These are phyloP conservation scores for Xiphophorus hellerii DNA, from an alignment of 2,113 vertebrate genomes.

Conservation along the genomic window DNA sequence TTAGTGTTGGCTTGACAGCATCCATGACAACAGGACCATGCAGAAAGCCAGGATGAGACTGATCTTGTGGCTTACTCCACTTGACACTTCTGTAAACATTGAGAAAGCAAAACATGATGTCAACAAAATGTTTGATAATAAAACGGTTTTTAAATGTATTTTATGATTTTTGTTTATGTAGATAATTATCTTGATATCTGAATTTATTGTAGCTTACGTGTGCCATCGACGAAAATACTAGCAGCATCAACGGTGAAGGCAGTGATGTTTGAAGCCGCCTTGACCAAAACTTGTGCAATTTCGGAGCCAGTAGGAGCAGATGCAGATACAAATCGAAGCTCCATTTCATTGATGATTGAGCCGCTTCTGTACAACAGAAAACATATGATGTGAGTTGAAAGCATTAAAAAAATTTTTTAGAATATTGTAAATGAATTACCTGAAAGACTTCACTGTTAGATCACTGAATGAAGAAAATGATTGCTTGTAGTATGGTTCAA, in stretches of 20 bases:
- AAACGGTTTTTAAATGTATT: too few species aligned
- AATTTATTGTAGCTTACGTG: constrained; percentile 2
- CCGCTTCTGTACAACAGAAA: constrained; percentile 11
- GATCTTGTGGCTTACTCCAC: not conserved
- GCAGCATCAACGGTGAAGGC: constrained; percentile 33
- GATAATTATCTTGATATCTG: too few species aligned
- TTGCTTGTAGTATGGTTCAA: not conserved
- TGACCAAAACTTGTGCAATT: constrained; percentile 24
- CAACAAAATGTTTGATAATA: too few species aligned
- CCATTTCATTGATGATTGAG: constrained; percentile 30
- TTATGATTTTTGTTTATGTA: too few species aligned
- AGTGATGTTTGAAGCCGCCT: constrained; percentile 17
- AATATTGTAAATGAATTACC: constrained; percentile 12
- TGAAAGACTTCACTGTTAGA: constrained; percentile 15
- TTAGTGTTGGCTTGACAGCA: not conserved
- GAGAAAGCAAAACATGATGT: not conserved
- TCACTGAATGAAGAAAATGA: constrained; percentile 23
- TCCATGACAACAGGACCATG: not conserved
- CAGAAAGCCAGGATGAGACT: not conserved
- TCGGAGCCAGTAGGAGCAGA: constrained; percentile 13
- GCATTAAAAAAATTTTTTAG: too few species aligned
- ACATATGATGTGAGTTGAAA: not conserved
- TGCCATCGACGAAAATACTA: constrained; percentile 27
- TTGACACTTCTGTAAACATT: not conserved
- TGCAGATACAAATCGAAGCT: not conserved